Percentiles rank a stretch among this genome's conserved stretches.
phyloP scores from a whole-genome alignment of 2,797 vertebrate species.

The Anguilla anguilla region DNA sequence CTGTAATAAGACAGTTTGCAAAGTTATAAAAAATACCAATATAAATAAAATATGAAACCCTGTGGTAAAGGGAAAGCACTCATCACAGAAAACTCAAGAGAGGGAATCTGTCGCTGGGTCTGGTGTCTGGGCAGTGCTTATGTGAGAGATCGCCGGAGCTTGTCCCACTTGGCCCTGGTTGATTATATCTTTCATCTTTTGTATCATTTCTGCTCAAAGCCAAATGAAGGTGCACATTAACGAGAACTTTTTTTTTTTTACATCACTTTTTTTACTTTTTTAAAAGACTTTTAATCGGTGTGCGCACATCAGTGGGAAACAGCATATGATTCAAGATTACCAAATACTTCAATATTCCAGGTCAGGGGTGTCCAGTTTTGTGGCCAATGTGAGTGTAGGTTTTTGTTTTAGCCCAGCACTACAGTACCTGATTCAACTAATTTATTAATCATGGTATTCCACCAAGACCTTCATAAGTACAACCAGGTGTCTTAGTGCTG shows the following conservation, averaged over 20 bases:
- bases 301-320: not conserved
- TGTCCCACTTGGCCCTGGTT: not conserved
- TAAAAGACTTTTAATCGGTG: not conserved
- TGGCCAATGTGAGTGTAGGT: not conserved
- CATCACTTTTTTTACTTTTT: not conserved
- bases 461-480: no score
- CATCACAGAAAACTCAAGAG: not conserved
- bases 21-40: slow-evolving; percentile 27
- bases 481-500: no score
- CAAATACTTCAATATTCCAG: not conserved
- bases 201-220: not conserved
- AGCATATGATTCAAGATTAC: not conserved
- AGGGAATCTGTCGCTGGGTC: not conserved
- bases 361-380: not conserved
- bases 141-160: not conserved
- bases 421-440: not conserved
- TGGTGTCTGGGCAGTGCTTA: not conserved
- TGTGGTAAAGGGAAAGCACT: not conserved
- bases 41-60: not conserved
- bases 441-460: not conserved
- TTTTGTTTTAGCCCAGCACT: not conserved
- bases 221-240: not conserved
- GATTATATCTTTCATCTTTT: not conserved
- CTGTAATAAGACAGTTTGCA: slow-evolving; percentile 28
- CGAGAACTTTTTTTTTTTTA: not conserved